Evolutionary conservation across 2,888 invertebrate species (phyloP).

Genomic region (Mesochorus sp.): DNA sequence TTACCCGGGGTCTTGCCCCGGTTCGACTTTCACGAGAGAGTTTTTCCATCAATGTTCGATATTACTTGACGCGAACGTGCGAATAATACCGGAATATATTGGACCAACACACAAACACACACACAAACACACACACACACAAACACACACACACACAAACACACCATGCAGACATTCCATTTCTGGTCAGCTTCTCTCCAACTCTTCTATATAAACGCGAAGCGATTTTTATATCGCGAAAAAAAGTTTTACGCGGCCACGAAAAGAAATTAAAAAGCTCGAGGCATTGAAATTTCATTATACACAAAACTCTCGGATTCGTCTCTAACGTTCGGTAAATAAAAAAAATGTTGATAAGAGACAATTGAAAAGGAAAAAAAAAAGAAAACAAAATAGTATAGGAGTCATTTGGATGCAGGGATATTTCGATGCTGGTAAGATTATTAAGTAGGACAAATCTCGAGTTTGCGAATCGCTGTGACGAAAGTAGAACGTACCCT

Average conservation of each 20-base stretch:
- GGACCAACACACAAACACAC: background rate
- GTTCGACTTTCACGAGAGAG: constrained; percentile 12
- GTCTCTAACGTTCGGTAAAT: background rate
- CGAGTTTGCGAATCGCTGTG: constrained; percentile 16
- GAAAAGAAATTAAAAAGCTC: constrained; percentile 14
- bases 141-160: no score
- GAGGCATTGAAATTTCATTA: constrained; percentile 1
- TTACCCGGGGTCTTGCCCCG: background rate
- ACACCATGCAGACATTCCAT: background rate
- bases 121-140: no score
- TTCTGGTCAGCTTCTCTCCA: background rate
- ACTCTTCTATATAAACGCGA: background rate
- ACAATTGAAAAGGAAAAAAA: background rate
- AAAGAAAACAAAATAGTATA: background rate
- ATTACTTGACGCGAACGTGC: constrained; percentile 57
- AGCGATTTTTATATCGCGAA: constrained; percentile 2
- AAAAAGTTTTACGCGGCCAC: constrained; percentile 29
- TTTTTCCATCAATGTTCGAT: constrained; percentile 60
- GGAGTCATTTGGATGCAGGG: background rate
- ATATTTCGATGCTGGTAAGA: background rate
- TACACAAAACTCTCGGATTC: background rate
- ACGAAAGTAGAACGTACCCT: constrained; percentile 44
- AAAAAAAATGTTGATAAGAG: background rate
- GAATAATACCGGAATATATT: constrained; percentile 48
- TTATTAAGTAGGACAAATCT: background rate